Evolutionary conservation across 2,888 invertebrate genomes (phyloP).

Genomic region (Hyalella azteca): DNA sequence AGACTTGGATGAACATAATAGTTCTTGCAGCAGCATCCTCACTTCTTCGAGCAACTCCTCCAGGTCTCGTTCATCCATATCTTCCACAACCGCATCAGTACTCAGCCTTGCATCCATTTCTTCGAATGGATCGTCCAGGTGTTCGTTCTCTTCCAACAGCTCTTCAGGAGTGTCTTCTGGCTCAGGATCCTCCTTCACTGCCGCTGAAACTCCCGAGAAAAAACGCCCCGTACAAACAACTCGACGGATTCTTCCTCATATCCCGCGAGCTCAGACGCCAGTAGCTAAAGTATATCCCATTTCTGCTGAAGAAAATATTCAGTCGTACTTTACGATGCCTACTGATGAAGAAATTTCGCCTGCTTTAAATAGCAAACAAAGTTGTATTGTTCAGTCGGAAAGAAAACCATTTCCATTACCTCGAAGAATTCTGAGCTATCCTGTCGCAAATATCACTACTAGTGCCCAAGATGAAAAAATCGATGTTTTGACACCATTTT

Average conservation of each 20-base stretch:
- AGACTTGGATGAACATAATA: slow-evolving; percentile 40
- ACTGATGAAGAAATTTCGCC: background rate
- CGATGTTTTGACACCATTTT: background rate
- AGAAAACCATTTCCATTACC: background rate
- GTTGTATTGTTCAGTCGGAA: background rate
- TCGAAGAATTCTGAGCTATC: background rate
- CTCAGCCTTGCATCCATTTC: slow-evolving; percentile 14
- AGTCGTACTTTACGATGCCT: slow-evolving; percentile 24
- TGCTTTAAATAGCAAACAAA: background rate
- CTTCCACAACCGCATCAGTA: slow-evolving; percentile 19
- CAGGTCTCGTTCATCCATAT: slow-evolving; percentile 29
- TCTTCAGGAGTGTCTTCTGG: slow-evolving; percentile 34
- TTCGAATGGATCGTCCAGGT: slow-evolving; percentile 24
- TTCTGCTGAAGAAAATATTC: slow-evolving; percentile 33
- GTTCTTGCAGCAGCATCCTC: slow-evolving; percentile 36
- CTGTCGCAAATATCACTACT: background rate
- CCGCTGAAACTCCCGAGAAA: slow-evolving; percentile 29
- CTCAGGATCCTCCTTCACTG: slow-evolving; percentile 9
- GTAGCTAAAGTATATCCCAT: slow-evolving; percentile 18
- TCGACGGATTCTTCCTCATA: background rate
- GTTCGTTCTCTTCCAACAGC: slow-evolving; percentile 27
- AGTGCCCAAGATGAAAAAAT: background rate
- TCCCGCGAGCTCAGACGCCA: background rate
- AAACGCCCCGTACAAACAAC: background rate
- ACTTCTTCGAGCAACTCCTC: slow-evolving; percentile 26